Base-by-base conservation (phyloP, 2,113 vertebrate genomes). In the Galeopterus variegatus region DNA sequence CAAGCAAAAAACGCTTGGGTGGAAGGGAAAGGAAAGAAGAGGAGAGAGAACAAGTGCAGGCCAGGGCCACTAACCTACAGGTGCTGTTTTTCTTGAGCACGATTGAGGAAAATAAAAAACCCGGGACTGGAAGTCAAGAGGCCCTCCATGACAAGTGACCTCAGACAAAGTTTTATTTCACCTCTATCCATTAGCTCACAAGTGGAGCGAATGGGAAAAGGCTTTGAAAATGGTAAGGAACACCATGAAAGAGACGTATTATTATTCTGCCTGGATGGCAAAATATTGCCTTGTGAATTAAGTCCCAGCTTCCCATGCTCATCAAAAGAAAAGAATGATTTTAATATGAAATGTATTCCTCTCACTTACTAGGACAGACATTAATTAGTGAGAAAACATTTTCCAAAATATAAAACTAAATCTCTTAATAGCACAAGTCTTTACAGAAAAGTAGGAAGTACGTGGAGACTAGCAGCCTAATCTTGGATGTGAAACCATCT, bases 401-500 rank as follows among this genome's bases (percentile, higher is more conserved):
- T 87, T 69, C 72, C 28, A 60, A 90, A 96, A 96, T 85, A 81
- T 70, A 92, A 88, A 89, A 92, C 64, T 85, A 75, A 69, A 81
- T 58, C 70, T 91, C 77, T 86, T 83, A 93, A 82, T 88, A 96
- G 94, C 89, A 87, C 70, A 86, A 21, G 41, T 80, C 91, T 81
- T 92, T 65, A 64, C 56, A 84, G 79, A 58, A 56, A 58, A 92
- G 54, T 0, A 62, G 92, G 87, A 93, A 65, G 62, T 52, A 18
- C n/a, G 0, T 2, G 7, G 72, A 75, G 83, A 69, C 36, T 12
- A 60, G 77, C 67, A 70, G 62, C 69, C 69, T 65, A 76, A 82
- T 88, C 94, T 93, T 67, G 14, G 48, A 36, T 0, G 67, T 23
- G 92, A 93, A 76, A 41, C 92, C 93, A 81, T 95, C 97, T 97